phyloP scores from a whole-genome alignment of 2,797 vertebrate genomes.

The Anguilla marmorata region DNA sequence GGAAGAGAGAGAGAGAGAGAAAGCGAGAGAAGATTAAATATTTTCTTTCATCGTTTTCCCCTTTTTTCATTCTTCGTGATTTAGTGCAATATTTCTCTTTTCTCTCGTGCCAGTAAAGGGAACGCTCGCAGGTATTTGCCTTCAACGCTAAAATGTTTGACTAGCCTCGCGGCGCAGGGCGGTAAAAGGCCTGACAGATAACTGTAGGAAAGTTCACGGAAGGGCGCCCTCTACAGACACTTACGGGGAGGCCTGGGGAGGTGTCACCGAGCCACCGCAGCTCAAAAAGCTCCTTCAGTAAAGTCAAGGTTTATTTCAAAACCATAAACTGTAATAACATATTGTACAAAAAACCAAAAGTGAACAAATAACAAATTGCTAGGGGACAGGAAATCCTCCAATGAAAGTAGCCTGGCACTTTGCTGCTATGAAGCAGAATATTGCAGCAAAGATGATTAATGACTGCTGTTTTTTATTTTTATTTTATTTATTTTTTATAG shows the following conservation, averaged over 20 bases:
- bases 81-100: neutral
- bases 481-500: neutral
- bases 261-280: neutral
- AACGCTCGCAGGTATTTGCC: neutral
- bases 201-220: neutral
- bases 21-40: neutral
- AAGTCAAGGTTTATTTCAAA: slow-evolving; percentile 14
- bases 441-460: slow-evolving; percentile 15
- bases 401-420: slow-evolving; percentile 4
- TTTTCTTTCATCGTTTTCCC: neutral
- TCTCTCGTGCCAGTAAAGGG: neutral
- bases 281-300: neutral
- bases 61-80: neutral
- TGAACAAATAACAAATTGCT: slow-evolving; percentile 20
- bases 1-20: neutral
- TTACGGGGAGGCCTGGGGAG: neutral
- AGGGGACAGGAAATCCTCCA: slow-evolving; percentile 12
- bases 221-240: slow-evolving; percentile 7
- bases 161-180: neutral
- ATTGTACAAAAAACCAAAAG: slow-evolving; percentile 7
- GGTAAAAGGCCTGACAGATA: neutral
- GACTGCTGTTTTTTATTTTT: neutral
- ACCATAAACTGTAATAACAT: slow-evolving; percentile 10
- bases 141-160: neutral
- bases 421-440: slow-evolving; percentile 6